Percentiles rank a stretch among this genome's conserved stretches.
phyloP scores from a whole-genome alignment of 1,140 invertebrate species.

The Caenorhabditis latens region DNA sequence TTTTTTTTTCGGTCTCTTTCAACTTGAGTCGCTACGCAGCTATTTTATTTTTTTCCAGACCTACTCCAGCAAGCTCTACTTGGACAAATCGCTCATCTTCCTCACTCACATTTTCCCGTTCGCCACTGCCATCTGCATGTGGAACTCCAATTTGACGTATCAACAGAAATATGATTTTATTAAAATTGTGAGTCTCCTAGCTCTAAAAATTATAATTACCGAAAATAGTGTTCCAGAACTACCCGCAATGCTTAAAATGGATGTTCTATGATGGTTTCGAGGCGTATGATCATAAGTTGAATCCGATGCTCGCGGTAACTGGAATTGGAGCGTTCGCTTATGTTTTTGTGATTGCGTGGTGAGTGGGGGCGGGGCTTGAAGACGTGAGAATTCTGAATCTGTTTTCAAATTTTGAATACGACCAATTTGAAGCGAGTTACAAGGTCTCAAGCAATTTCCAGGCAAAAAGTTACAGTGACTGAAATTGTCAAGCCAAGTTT shows the following conservation, averaged over 20 bases:
- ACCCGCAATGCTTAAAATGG: slow-evolving; percentile 13
- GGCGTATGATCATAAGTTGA: background rate
- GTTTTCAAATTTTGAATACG: too few relatives aligned
- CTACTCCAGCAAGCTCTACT: background rate
- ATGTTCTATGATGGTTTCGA: background rate
- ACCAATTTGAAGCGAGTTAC: too few relatives aligned
- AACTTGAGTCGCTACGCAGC: background rate
- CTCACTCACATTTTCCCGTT: background rate
- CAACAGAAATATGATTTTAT: slow-evolving; percentile 12
- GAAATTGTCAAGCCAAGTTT: too few relatives aligned
- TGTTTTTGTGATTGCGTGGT: background rate
- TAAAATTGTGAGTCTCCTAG: background rate
- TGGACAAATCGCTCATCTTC: background rate
- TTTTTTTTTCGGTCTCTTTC: too few relatives aligned
- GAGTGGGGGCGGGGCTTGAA: background rate
- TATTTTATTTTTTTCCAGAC: background rate
- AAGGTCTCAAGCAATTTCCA: too few relatives aligned
- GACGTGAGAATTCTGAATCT: too few relatives aligned
- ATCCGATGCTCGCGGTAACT: background rate
- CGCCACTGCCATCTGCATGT: background rate
- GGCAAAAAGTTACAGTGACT: too few relatives aligned
- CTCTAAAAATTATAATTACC: too few relatives aligned
- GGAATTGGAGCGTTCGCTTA: background rate
- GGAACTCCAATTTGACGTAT: background rate
- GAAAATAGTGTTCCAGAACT: too few relatives aligned